These are phyloP conservation scores for Periphyllus acericola DNA, from an alignment of 2,888 invertebrate genomes.

Conservation along the genomic window DNA sequence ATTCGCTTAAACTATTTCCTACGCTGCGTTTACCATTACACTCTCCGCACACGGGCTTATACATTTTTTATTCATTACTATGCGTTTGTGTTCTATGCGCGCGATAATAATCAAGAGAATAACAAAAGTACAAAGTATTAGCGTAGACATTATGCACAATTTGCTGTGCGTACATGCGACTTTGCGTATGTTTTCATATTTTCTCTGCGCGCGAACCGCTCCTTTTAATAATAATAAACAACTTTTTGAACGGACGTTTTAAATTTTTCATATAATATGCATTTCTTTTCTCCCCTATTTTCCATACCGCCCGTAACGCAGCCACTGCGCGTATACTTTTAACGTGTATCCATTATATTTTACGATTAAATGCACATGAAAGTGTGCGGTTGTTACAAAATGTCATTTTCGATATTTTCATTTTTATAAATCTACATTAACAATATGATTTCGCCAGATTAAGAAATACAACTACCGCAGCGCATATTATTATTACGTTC, in stretches of 20 bases:
- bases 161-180: no score
- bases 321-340: background rate
- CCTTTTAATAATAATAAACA: conserved; percentile 44
- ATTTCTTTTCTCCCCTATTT: background rate
- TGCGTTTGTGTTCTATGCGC: no score
- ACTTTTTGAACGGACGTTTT: conserved; percentile 28
- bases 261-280: background rate
- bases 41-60: no score
- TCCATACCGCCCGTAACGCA: background rate
- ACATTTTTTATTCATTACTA: no score
- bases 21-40: no score
- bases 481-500: background rate
- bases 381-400: background rate
- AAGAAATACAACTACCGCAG: background rate
- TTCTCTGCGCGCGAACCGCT: conserved; percentile 9
- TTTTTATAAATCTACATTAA: conserved; percentile 16
- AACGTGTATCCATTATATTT: conserved; percentile 33
- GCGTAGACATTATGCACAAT: no score
- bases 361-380: conserved; percentile 19
- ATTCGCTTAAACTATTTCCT: no score
- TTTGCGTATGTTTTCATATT: background rate
- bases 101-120: no score
- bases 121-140: no score
- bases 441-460: background rate
- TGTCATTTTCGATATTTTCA: conserved; percentile 10